Base-by-base conservation (phyloP, 2,113 vertebrate species). In the Tautogolabrus adspersus region DNA sequence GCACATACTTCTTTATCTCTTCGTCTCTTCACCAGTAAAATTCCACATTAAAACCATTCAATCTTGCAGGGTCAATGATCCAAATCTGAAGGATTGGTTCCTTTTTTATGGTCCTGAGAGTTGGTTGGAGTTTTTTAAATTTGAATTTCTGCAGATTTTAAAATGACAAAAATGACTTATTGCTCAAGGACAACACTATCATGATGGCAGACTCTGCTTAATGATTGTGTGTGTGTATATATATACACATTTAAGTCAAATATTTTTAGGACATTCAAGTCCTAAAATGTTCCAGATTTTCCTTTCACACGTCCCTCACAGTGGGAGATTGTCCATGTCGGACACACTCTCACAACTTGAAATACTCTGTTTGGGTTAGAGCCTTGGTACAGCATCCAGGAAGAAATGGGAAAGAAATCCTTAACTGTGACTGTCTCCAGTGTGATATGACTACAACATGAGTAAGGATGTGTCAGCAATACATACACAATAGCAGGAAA, bases 11-110 rank as follows among this genome's bases (percentile, higher is more conserved):
- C 40, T 42, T 42, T 1, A 69, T 81, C 65, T 69, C 40, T 42
- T 42, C 8, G 73, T 81, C 65, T 69, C 23, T 21, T 13, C 59
- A 59, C 37, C 56, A 76, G 63, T 30, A 26, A 61, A 79, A 52
- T 66, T 71, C 55, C 15, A 1, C 59, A 65, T 49, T 16, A 59
- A 81, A 81, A 46, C 49, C 59, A 65, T 23, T 51, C 16, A 38
- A 37, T 63, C 71, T 77, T 42, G 62, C 21, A 47, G 56, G 13
- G 12, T 54, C 38, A 68, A 67, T 62, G 60, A 55, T 59, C 68
- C 67, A 59, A 77, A 74, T 58, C 62, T 23, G 57, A 81, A 63
- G 46, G 47, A 52, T 2, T 56, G 52, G 15, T 73, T 37, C 52
- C 1, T 73, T 46, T 44, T 44, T 60, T 61, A 52, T 18, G 64